Percentiles rank a stretch among this genome's conserved stretches.
These are phyloP conservation scores for Jaculus jaculus DNA, from an alignment of 2,113 vertebrate species.

Conservation along the genomic window DNA sequence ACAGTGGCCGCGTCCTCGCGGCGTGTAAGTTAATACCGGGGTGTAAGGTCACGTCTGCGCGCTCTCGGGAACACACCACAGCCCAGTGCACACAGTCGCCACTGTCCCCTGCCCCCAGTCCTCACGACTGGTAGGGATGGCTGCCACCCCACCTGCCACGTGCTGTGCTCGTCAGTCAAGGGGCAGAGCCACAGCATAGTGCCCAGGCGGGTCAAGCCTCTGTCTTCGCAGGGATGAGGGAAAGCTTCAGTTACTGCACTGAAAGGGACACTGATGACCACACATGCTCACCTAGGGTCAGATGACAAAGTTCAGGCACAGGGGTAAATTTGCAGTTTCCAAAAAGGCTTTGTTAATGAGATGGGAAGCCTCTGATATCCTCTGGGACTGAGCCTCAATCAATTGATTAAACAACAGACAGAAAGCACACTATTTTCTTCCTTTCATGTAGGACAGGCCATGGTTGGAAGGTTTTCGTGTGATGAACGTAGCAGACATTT, in stretches of 20 bases:
- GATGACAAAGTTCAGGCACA: not conserved
- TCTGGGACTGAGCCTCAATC: not conserved
- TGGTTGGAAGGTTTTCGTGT: not conserved
- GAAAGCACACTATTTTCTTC: not conserved
- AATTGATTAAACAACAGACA: not conserved
- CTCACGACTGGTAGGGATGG: not conserved
- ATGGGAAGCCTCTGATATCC: not conserved
- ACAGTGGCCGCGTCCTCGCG: not conserved
- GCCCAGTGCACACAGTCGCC: not conserved
- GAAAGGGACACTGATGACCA: rapidly evolving
- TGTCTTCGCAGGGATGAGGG: rapidly evolving
- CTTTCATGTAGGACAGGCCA: not conserved
- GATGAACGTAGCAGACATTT: not conserved
- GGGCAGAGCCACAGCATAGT: rapidly evolving
- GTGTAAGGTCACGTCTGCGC: conserved; percentile 41
- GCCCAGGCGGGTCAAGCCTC: rapidly evolving
- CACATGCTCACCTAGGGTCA: not conserved
- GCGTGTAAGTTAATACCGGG: not conserved
- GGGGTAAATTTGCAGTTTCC: not conserved
- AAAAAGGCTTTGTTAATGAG: not conserved
- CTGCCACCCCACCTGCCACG: rapidly evolving
- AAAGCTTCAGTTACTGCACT: rapidly evolving
- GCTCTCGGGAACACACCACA: not conserved
- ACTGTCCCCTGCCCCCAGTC: not conserved
- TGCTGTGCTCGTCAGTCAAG: not conserved